Conservation (phyloP, 2,888 invertebrate genomes). For the Chrysodeixis includens region DNA sequence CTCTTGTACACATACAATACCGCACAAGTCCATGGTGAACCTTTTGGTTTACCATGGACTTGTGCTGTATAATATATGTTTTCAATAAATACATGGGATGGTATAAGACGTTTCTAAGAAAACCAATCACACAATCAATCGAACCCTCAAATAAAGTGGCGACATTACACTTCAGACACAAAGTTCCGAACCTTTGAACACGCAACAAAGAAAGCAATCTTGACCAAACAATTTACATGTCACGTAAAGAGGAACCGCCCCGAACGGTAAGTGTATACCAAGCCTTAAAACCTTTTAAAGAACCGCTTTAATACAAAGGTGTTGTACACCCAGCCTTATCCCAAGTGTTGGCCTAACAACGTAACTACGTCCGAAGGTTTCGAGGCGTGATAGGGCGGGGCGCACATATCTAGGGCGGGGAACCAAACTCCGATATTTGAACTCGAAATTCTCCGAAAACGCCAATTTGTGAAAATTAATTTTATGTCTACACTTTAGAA, state of each 20-base stretch:
- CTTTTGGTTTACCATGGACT: too few species aligned
- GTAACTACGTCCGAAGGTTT: conserved; percentile 6
- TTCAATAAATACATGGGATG: neutral
- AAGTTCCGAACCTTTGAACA: conserved; percentile 43
- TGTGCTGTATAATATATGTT: neutral
- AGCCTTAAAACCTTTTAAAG: conserved; percentile 38
- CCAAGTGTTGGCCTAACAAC: neutral
- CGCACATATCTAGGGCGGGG: conserved; percentile 73
- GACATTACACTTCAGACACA: conserved; percentile 47
- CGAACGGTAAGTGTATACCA: conserved; percentile 39
- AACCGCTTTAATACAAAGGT: neutral
- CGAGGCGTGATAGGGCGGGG: conserved; percentile 83
- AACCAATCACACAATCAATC: conserved; percentile 30
- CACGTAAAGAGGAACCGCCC: conserved; percentile 54
- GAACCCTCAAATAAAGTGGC: conserved; percentile 30
- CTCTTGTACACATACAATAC: too few species aligned
- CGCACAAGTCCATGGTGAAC: too few species aligned
- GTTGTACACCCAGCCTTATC: conserved; percentile 19
- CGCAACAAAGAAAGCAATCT: conserved; percentile 67
- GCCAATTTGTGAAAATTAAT: conserved; percentile 82
- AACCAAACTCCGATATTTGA: conserved; percentile 64
- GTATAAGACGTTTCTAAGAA: conserved; percentile 19
- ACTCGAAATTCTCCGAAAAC: conserved; percentile 69
- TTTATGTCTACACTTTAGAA: conserved; percentile 55
- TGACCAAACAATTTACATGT: conserved; percentile 79